phyloP scores from a whole-genome alignment of 1,140 invertebrate species.

The Papilio xuthus region DNA sequence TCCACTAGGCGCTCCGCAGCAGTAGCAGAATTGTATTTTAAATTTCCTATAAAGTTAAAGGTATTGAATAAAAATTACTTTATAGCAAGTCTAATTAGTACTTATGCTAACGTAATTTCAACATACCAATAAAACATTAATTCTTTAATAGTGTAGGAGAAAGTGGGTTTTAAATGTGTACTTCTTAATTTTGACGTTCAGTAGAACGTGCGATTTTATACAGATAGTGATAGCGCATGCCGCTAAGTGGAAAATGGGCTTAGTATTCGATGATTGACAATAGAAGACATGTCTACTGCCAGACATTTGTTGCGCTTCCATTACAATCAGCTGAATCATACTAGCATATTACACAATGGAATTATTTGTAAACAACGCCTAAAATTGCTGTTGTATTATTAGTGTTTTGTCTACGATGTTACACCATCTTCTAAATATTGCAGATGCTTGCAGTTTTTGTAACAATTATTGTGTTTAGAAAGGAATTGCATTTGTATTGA shows the following conservation, averaged over 20 bases:
- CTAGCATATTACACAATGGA: slow-evolving; percentile 15
- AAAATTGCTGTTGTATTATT: slow-evolving; percentile 5
- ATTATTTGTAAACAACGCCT: slow-evolving; percentile 11
- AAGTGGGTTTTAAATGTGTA: too few species aligned
- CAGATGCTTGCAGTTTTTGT: background rate
- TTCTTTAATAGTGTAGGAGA: too few species aligned
- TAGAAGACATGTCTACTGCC: background rate
- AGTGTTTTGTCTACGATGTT: background rate
- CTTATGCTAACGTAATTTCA: too few species aligned
- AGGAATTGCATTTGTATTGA: background rate
- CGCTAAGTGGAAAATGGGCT: background rate
- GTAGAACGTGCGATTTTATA: too few species aligned
- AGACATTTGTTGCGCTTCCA: background rate
- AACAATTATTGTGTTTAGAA: background rate
- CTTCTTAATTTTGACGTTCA: too few species aligned
- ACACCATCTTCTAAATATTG: background rate
- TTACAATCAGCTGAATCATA: background rate
- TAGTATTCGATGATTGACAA: slow-evolving; percentile 1
- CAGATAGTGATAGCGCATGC: background rate
- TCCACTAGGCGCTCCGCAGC: background rate
- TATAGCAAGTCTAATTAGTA: too few species aligned
- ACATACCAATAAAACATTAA: too few species aligned
- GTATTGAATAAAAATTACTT: too few species aligned
- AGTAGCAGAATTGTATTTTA: too few species aligned
- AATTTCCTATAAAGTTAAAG: too few species aligned